Conservation (phyloP, 1,140 invertebrate genomes). For the Brachionus calyciflorus region DNA sequence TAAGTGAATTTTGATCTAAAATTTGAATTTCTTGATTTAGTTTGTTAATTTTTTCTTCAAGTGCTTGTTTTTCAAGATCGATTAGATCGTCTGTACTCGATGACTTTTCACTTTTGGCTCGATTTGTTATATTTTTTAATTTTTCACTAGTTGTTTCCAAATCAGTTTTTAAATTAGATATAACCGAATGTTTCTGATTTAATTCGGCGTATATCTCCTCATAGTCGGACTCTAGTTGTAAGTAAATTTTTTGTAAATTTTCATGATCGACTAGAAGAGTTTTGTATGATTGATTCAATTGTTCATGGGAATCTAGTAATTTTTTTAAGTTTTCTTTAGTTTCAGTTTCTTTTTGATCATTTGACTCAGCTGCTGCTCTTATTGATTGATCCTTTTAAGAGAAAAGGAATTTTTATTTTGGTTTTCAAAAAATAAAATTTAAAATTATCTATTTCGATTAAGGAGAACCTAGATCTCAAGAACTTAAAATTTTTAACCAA, state of each 20-base stretch:
- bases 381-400: slow-evolving; percentile 12
- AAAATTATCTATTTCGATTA: too few relatives aligned
- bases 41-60: neutral
- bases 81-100: neutral
- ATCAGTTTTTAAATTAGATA: neutral
- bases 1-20: neutral
- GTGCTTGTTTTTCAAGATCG: neutral
- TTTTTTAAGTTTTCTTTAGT: slow-evolving; percentile 40
- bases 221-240: slow-evolving; percentile 12
- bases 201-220: slow-evolving; percentile 28
- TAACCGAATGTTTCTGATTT: neutral
- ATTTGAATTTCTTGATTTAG: neutral
- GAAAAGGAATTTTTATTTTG: neutral
- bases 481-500: too few relatives aligned
- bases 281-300: slow-evolving; percentile 39
- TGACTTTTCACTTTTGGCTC: neutral
- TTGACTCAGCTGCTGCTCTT: neutral
- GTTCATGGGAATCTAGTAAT: slow-evolving; percentile 12
- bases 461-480: too few relatives aligned
- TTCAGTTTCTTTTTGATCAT: slow-evolving; percentile 28
- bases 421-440: too few relatives aligned
- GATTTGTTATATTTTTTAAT: neutral
- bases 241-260: slow-evolving; percentile 20
- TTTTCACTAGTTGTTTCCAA: slow-evolving; percentile 7
- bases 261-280: slow-evolving; percentile 14